Evolutionary conservation across 2,797 vertebrate genomes (phyloP).

Genomic region (Chanos chanos): DNA sequence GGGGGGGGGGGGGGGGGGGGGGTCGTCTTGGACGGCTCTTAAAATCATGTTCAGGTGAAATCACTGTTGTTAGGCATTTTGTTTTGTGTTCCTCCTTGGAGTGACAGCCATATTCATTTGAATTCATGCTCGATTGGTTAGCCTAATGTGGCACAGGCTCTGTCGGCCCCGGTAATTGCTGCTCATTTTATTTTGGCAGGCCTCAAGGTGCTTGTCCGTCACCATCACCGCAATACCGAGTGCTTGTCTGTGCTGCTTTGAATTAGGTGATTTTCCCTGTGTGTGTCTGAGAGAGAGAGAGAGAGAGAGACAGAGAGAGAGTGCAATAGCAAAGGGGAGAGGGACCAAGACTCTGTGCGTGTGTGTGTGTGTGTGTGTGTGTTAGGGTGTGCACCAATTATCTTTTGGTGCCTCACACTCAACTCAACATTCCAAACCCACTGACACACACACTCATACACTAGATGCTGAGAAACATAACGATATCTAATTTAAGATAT

Average conservation of each 20-base stretch:
- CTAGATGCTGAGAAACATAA: too few relatives aligned
- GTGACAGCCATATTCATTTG: constrained; percentile 37
- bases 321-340: constrained; percentile 11
- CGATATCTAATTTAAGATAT: too few relatives aligned
- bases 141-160: constrained; percentile 46
- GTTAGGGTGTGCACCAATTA: too few relatives aligned
- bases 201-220: constrained; percentile 42
- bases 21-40: too few relatives aligned
- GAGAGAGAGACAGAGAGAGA: not conserved
- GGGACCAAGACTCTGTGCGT: constrained; percentile 5
- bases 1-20: too few relatives aligned
- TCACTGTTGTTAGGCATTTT: constrained; percentile 17
- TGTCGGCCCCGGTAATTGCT: constrained; percentile 39
- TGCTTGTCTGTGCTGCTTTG: constrained; percentile 8
- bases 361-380: too few relatives aligned
- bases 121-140: constrained; percentile 42
- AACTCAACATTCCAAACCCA: too few relatives aligned
- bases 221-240: constrained; percentile 19
- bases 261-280: constrained; percentile 1
- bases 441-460: too few relatives aligned
- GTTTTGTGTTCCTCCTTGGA: constrained; percentile 11
- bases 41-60: constrained; percentile 11
- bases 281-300: constrained; percentile 15
- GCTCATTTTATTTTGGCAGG: constrained; percentile 49
- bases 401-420: too few relatives aligned